Conservation (phyloP, 2,888 invertebrate species). For the Cacoxenus indagator region DNA sequence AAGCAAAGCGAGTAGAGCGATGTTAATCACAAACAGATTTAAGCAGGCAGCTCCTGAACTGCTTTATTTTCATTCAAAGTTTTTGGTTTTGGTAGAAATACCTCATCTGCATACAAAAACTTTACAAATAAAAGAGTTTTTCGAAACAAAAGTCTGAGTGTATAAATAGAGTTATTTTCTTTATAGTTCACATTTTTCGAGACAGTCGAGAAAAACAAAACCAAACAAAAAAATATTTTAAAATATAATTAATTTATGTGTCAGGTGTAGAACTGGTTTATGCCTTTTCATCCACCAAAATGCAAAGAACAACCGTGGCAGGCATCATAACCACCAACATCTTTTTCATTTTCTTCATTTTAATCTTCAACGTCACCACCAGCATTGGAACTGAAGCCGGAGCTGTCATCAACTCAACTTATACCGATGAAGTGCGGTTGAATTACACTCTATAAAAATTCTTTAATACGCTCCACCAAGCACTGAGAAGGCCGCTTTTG, state of each 20-base stretch:
- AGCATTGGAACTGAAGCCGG: no score
- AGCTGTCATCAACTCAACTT: background rate
- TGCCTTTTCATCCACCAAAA: background rate
- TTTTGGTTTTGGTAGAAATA: no score
- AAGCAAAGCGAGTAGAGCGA: no score
- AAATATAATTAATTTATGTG: conserved; percentile 15
- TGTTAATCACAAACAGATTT: background rate
- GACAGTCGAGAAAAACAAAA: conserved; percentile 23
- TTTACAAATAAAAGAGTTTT: conserved; percentile 44
- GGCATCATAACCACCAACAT: conserved; percentile 27
- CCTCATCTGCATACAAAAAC: no score
- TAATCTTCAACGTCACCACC: background rate
- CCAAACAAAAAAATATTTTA: background rate
- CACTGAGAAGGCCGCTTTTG: conserved; percentile 43
- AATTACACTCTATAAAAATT: no score
- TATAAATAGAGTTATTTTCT: conserved; percentile 27
- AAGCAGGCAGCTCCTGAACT: conserved; percentile 48
- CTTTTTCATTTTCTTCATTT: conserved; percentile 34
- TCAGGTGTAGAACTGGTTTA: conserved; percentile 12
- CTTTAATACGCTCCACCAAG: background rate
- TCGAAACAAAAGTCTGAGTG: conserved; percentile 45
- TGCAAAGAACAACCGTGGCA: background rate
- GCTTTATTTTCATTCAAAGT: conserved; percentile 65
- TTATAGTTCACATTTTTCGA: conserved; percentile 27
- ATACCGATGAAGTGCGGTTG: no score